Evolutionary conservation across 2,113 vertebrate genomes (phyloP).

Genomic region (Ahaetulla prasina): DNA sequence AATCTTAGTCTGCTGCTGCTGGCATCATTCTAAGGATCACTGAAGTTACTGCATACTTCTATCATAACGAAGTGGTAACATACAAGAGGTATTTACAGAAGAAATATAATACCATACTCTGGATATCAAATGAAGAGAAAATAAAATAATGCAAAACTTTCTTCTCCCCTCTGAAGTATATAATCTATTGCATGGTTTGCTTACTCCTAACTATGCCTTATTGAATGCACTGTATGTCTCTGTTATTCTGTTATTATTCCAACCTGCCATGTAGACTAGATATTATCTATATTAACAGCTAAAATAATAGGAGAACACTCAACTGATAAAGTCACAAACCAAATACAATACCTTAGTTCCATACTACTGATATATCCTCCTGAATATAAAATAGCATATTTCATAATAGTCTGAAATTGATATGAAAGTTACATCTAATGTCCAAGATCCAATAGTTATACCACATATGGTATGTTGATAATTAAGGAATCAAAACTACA

Average conservation of each 20-base stretch:
- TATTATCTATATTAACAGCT: not conserved
- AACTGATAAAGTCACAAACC: not conserved
- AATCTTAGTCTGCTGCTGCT: not conserved
- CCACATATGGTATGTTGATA: conserved; percentile 43
- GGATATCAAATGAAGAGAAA: not conserved
- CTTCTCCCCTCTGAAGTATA: not conserved
- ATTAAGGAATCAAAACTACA: conserved; percentile 52
- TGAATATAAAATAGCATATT: conserved; percentile 7
- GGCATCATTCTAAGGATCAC: not conserved
- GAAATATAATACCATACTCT: not conserved
- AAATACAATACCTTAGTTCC: not conserved
- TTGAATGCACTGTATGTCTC: not conserved
- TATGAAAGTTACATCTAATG: conserved; percentile 15
- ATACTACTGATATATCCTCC: not conserved
- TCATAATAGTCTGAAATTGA: conserved; percentile 26
- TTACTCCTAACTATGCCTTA: not conserved
- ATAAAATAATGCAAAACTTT: not conserved
- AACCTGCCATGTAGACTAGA: not conserved
- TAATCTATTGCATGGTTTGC: not conserved
- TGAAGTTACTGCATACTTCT: not conserved
- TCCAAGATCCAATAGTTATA: conserved; percentile 42
- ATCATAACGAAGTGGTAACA: not conserved
- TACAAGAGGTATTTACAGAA: not conserved
- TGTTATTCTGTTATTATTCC: not conserved
- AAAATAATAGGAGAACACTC: not conserved